Percentiles rank a stretch among this genome's conserved stretches.
These are phyloP conservation scores for Artibeus lituratus DNA, from an alignment of 2,797 vertebrate genomes.

Conservation along the genomic window DNA sequence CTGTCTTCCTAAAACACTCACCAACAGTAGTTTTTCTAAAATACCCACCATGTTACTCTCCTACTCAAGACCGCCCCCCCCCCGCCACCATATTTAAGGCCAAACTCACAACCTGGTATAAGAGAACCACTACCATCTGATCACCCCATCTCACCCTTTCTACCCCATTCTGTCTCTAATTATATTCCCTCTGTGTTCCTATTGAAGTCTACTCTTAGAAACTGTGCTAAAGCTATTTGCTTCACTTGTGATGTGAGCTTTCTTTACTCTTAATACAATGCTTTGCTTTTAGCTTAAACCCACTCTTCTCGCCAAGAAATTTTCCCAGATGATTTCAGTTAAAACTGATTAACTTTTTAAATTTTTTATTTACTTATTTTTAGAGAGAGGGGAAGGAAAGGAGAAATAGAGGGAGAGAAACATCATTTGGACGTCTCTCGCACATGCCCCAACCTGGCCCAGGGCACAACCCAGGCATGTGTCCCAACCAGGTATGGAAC, in stretches of 20 bases:
- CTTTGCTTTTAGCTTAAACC: slow-evolving; percentile 36
- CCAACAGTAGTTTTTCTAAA: slow-evolving; percentile 12
- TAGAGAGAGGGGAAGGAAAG: not conserved
- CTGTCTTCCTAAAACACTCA: not conserved
- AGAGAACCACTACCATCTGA: not conserved
- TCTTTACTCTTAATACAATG: slow-evolving; percentile 11
- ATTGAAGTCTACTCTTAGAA: not conserved
- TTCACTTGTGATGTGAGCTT: not conserved
- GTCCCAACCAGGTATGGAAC: not conserved
- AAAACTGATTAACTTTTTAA: not conserved
- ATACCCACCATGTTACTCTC: not conserved
- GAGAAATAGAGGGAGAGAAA: not conserved
- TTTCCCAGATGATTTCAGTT: slow-evolving; percentile 11
- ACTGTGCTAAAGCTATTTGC: not conserved
- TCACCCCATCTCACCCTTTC: not conserved
- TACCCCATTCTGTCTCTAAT: not conserved
- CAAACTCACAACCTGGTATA: not conserved
- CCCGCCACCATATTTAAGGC: not conserved
- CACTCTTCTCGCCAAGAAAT: slow-evolving; percentile 18
- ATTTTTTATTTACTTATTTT: not conserved
- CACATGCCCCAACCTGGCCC: not conserved
- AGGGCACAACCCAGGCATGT: not conserved
- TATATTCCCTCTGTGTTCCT: not conserved
- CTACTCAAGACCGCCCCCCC: not conserved
- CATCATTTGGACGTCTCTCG: not conserved